Base-by-base conservation (phyloP, 23 tunicate species). In the Aplidium turbinatum region DNA sequence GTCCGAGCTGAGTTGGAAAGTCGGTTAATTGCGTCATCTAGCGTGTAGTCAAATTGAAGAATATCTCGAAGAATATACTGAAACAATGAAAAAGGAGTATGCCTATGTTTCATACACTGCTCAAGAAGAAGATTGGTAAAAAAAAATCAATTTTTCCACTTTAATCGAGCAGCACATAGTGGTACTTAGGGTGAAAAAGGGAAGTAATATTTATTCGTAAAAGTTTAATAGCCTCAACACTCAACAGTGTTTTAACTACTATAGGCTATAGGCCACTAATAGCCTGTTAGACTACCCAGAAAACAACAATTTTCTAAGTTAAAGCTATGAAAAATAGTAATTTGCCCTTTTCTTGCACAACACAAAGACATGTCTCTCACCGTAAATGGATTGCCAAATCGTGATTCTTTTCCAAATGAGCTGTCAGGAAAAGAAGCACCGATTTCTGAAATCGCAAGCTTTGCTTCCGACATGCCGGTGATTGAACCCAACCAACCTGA, bases 401-500 rank as follows among this genome's bases (percentile, higher is more conserved):
- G 46, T 3, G 98, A 93, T 53, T 93, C 98, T 81, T 81, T 81
- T 23, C 94, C 93, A 35, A 89, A 93, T 23, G 94, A 61, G 29
- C 70, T 83, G 57, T 93, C 98, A 1, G 93, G 85, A 34, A 38
- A 89, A 25, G 92, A 82, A 19, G 68, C 94, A 3, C 98, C 98
- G 25, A 93, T 93, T 58, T 93, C 98, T 9, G 98, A 93, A 4
- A 93, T 93, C 1, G 93, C 98, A 58, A 93, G 74, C 29, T 76
- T 87, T 11, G 92, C 80, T 40, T 74, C 78, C 2, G 92, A 85
- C 94, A 93, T 86, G 11, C 98, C 98, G 35, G 98, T 93, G 9
- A 93, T 81, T 1, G 98, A 85, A 5, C 98, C 98, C 24, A 93
- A 38, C 98, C 98, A 93, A 32, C 89, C 98, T 88, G 45, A 5